phyloP scores from a whole-genome alignment of 2,113 vertebrate species.

The Ceyx melanurus region DNA sequence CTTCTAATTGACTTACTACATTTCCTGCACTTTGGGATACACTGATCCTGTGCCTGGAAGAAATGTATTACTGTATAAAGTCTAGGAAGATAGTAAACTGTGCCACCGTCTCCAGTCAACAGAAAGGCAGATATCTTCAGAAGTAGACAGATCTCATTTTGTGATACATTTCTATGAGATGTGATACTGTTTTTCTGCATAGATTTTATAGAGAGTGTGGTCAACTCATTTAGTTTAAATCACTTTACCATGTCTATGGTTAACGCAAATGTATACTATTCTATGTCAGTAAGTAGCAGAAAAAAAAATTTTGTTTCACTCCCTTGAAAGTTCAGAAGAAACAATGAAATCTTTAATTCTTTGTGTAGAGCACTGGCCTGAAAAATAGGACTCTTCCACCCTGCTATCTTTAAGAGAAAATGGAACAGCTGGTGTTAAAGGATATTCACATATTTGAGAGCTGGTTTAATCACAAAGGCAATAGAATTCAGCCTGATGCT shows the following conservation, averaged over 20 bases:
- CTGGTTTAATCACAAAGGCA: neutral
- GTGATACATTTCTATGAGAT: neutral
- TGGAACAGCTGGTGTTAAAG: neutral
- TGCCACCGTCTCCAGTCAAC: neutral
- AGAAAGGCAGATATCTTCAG: neutral
- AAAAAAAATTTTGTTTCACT: neutral
- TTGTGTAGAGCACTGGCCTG: neutral
- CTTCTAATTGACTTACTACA: too few species aligned
- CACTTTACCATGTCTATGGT: neutral
- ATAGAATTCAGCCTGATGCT: neutral
- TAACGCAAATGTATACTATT: neutral
- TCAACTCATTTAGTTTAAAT: neutral
- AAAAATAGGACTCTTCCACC: neutral
- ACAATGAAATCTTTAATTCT: neutral
- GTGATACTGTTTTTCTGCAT: neutral
- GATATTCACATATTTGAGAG: neutral
- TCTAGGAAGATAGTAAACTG: accelerated
- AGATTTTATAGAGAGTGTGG: neutral
- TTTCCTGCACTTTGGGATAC: too few species aligned
- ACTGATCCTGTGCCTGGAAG: too few species aligned
- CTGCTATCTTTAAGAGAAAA: neutral
- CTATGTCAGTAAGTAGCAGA: neutral
- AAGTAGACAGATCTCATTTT: neutral
- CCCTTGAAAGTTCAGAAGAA: neutral
- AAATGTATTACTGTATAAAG: neutral